Base-by-base conservation (phyloP, 2,888 invertebrate species). In the Dione juno region DNA sequence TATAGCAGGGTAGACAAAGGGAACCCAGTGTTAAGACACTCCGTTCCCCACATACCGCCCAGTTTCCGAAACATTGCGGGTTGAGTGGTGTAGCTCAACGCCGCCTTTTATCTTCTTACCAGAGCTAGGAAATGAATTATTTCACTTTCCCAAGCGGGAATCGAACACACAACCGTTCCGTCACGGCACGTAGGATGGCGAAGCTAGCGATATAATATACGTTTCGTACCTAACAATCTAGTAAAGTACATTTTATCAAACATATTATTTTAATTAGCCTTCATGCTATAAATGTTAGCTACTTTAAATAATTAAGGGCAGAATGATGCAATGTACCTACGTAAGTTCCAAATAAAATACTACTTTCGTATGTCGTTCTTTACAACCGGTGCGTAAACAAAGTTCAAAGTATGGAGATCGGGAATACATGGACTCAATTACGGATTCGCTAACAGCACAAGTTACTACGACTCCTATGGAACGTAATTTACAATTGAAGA, bases 341-440 rank as follows among this genome's bases (percentile, higher is more conserved):
- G 43, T n/a, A 61, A 54, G 65, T 65, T 68, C 63, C 67, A 67
- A 71, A 71, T 68, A 71, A 71, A 71, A 68, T 71, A 68, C 58
- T 68, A 58, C 53, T 68, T 53, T 61, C 37, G 68, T 68, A 43
- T 40, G 68, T 68, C 72, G 67, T 70, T 59, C 54, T 57, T 63
- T 67, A 66, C 40, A 43, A 69, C 54, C 57, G 69, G 61, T 67
- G 71, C 71, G 74, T 72, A 70, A 71, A 70, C 69, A 67, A 71
- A 73, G 75, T 74, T 75, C 70, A 73, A 70, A 72, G 73, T 72
- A 74, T 74, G 70, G 74, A 72, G 71, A 76, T 73, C 73, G 72
- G 69, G 70, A 71, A 74, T 72, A 77, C 76, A 74, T 73, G 75
- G 72, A 67, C 76, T 76, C 76, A 75, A 77, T 76, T 75, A 75